Base-by-base conservation (phyloP, 2,797 vertebrate genomes). In the Hoplostethus atlanticus region DNA sequence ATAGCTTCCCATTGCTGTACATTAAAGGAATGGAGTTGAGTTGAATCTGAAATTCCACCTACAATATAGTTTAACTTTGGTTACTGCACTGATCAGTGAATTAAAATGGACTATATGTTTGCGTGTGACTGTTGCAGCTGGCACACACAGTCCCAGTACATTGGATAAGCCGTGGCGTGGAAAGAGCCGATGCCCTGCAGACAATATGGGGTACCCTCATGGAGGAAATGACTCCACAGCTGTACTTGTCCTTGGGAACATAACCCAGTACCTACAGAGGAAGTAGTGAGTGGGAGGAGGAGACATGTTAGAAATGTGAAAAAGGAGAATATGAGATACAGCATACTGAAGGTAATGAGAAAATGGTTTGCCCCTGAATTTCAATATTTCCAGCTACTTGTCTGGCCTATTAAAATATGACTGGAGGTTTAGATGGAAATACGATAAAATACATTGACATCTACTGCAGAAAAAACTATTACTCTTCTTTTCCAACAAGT, bases 151-250 rank as follows among this genome's bases (percentile, higher is more conserved):
- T 83, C 38, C 62, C 71, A 74, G 73, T 84, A 79, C 86, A 79
- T 90, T 87, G 79, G 76, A 91, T 91, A 85, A 91, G 83, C 87
- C 79, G 78, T 71, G 77, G 77, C 84, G 86, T 81, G 79, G 80
- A 89, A 91, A 84, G 75, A 76, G 81, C 65, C 52, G 73, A 85
- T 84, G 78, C 87, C 89, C 88, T 55, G 81, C 76, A 87, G 90
- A 87, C 83, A 82, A 84, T 48, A 57, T 83, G 86, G 66, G 61
- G 73, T 60, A 84, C 84, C 86, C 80, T 89, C 80, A 55, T 64
- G 77, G 75, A 88, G 81, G 79, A 83, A 85, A 63, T 71, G 50
- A 76, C 81, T 75, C 71, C 66, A 84, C 87, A 91, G 86, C 89
- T 87, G 85, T 77, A 79, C 73, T 79, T 60, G 71, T 86, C 89